Evolutionary conservation across 2,113 vertebrate genomes (phyloP).

Genomic region (Melanerpes aurifrons): DNA sequence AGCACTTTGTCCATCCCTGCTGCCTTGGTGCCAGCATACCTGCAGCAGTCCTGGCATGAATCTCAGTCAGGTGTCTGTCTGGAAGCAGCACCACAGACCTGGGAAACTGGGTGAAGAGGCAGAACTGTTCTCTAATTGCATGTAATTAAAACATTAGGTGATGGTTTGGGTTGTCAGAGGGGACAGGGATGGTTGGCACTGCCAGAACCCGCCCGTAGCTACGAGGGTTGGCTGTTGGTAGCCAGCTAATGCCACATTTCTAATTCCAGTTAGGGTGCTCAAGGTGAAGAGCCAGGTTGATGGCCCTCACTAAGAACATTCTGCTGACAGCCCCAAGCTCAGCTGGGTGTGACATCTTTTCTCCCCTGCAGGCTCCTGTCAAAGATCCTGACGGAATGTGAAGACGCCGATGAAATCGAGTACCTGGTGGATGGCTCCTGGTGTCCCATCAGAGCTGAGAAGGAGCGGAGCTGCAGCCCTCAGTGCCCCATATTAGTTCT

Average conservation of each 20-base stretch:
- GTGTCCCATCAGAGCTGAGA: conserved; percentile 92
- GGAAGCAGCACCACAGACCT: neutral
- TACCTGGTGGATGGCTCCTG: conserved; percentile 96
- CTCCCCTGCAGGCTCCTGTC: conserved; percentile 85
- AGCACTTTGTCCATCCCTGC: too few species aligned
- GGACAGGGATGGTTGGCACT: neutral
- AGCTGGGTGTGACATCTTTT: neutral
- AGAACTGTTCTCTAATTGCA: neutral
- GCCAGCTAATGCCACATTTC: neutral
- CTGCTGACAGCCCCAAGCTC: neutral
- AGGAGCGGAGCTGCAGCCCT: conserved; percentile 91
- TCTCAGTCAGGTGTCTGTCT: neutral
- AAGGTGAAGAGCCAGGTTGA: neutral
- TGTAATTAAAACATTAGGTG: neutral
- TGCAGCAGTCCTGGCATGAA: neutral
- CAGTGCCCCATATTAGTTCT: conserved; percentile 92
- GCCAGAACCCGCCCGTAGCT: neutral
- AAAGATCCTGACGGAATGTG: conserved; percentile 93
- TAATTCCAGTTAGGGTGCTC: neutral
- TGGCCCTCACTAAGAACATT: neutral
- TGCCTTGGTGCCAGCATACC: neutral
- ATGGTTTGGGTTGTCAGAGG: neutral
- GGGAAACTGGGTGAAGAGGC: neutral
- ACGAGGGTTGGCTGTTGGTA: neutral
- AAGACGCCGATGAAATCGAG: conserved; percentile 95